Percentiles rank a stretch among this genome's conserved stretches.
phyloP scores from a whole-genome alignment of 2,113 vertebrate species.

The Oophaga pumilio region DNA sequence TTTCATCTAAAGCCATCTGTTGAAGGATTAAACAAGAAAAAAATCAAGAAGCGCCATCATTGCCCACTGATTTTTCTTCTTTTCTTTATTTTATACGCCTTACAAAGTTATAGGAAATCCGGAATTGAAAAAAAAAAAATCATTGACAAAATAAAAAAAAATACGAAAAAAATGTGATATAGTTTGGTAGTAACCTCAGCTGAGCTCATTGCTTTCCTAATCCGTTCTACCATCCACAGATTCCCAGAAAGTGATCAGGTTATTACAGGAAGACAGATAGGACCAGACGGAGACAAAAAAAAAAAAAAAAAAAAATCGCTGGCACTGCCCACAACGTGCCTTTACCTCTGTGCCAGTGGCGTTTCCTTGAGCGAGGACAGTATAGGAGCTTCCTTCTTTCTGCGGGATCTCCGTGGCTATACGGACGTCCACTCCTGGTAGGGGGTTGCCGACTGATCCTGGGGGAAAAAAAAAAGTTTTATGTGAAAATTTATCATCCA shows the following conservation, averaged over 20 bases:
- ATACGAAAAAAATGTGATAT: neutral
- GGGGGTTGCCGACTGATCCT: conserved; percentile 90
- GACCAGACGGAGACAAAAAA: neutral
- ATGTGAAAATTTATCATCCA: neutral
- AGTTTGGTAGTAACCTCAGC: conserved; percentile 6
- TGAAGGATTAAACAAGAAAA: conserved; percentile 36
- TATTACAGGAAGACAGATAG: neutral
- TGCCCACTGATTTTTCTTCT: conserved; percentile 4
- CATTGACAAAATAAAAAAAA: neutral
- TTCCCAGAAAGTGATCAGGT: neutral
- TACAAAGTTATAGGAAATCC: conserved; percentile 1
- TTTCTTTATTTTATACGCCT: neutral
- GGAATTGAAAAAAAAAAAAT: conserved; percentile 9
- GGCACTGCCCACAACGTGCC: neutral
- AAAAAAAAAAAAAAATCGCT: no score
- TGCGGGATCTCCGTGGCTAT: conserved; percentile 73
- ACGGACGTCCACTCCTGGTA: conserved; percentile 82
- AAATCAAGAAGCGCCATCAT: neutral
- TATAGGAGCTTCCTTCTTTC: conserved; percentile 56
- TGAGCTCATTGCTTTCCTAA: neutral
- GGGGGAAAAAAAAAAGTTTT: neutral
- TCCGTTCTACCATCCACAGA: neutral
- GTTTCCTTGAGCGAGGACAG: conserved; percentile 77
- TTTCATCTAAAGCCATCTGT: conserved; percentile 44
- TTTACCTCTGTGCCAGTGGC: conserved; percentile 77